Evolutionary conservation across 2,797 vertebrate species (phyloP), one percentile per base, ranked within the genome.

Genomic region (Decapterus maruadsi): DNA sequence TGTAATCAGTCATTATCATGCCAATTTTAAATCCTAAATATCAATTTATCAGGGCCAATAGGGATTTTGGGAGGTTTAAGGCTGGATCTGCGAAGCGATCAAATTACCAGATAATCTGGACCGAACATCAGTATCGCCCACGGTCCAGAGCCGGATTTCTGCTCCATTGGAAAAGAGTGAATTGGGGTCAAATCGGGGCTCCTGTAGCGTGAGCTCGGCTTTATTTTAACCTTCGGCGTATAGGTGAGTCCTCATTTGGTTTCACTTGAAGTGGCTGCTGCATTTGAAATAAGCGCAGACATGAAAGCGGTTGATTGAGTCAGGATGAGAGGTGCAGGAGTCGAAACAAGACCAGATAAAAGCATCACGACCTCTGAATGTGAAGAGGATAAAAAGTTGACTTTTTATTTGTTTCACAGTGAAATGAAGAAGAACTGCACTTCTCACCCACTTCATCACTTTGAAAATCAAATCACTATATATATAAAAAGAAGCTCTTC

Each of bases 401-500:
- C 56, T 65, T 70, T 63, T 65, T 66, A 67, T 74, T 78, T 77
- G 64, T 81, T 83, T 71, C 9, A 40, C 65, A 63, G 79, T 53
- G 46, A 34, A 65, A 70, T 51, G 40, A 16, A 76, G 58, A 36
- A 50, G 1, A 55, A 2, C 31, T 14, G 16, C 9, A 16, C 22
- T 29, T 8, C 65, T 73, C 61, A 42, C 2, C 46, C 36, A 43
- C 19, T 76, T 75, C 17, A 59, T 58, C 31, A 69, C 56, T 74
- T 64, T 57, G 75, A 74, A 68, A 85, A 55, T 79, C n/a, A 67
- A 64, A 63, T 72, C 79, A 73, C 73, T 75, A 43, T 69, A 34
- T 75, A 43, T 69, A 34, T 5, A 4, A 34, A 34, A 34, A 34
- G 59, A 50, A 68, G 59, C 20, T n/a, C 8, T n/a, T 45, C 48